Evolutionary conservation across 2,113 vertebrate species (phyloP), one percentile per base, ranked within the genome.

Genomic region (Sisor rabdophorus): DNA sequence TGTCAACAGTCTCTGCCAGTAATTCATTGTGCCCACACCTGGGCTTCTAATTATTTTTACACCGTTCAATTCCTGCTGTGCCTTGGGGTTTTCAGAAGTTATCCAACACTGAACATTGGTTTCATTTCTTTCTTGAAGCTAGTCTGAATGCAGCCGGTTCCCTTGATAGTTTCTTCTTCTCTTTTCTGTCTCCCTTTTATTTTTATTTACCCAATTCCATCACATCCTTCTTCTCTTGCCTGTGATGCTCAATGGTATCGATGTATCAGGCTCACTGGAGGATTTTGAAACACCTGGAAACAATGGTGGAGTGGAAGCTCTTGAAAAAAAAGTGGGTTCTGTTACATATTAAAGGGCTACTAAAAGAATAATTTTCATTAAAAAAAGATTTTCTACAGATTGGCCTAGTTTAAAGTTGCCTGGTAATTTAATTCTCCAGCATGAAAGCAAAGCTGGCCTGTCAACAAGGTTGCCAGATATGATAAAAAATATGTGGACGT

Each of bases 21-120:
- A 47, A 64, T 68, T 82, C 79, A 63, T 79, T 78, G 77, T 81
- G 64, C 67, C 79, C 82, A 79, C 82, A 83, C 84, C 84, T 84
- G 84, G 71, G 78, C 69, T 81, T 82, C 75, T 85, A 82, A 85
- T 85, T 85, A 85, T 85, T 84, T 81, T 84, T 79, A 82, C 73
- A 79, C 80, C 78, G 80, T 81, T 84, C 77, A 82, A 76, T 80
- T 78, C 83, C 61, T 79, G 71, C 54, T 36, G 32, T 60, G 65
- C 84, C 70, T 65, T 64, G 22, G 79, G 80, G 80, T 79, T 80
- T 81, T 79, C 73, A 81, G 75, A 78, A 71, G 72, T 82, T 79
- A 84, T 80, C 81, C 77, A 81, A 82, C 76, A 79, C 71, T 78
- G 80, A 82, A 81, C 81, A 81, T 81, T 81, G 77, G 75, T 82